Evolutionary conservation across 2,888 invertebrate genomes (phyloP), one percentile per base, ranked within the genome.

Genomic region (Griposia aprilina): DNA sequence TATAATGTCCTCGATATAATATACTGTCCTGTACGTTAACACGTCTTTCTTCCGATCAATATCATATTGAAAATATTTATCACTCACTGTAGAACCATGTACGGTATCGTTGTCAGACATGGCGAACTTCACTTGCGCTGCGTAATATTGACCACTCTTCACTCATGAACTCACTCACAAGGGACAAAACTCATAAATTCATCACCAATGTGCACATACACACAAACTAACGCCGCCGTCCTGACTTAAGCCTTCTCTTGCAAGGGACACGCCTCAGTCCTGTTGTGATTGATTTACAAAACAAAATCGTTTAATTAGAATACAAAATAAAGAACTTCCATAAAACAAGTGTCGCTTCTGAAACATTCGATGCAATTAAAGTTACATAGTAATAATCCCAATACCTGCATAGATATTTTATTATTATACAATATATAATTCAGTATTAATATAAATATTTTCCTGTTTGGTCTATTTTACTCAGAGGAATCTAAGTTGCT

Each of bases 1-100:
- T 26, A 48, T 26, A 26, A 50, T 41, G 1, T 75, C 74, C 17
- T 74, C 73, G 73, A 74, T 73, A 66, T 20, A 66, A 71, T 45
- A 66, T 6, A 45, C 26, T 71, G 15, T 45, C 15, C 23, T 23
- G 26, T 6, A 71, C 0, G 41, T 41, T 41, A 41, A 41, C 41
- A 5, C 41, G 7, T 41, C 41, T 41, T 6, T 41, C 5, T 41
- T 41, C 41, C 41, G 2, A 41, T 41, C 41, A 45, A 20, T 4
- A 30, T 57, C 2, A 30, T 74, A 30, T 45, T 55, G 17, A 45
- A 73, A 73, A 72, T 73, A 17, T 20, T 50, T 41, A 5, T 74
- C 55, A 74, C 74, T 74, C 74, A 74, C 55, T 57, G 13, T 15
- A 13, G 55, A 57, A 17, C 30, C 73, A 45, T 45, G 1, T 8